Evolutionary conservation across 2,113 vertebrate species (phyloP).

Genomic region (Plestiodon gilberti): DNA sequence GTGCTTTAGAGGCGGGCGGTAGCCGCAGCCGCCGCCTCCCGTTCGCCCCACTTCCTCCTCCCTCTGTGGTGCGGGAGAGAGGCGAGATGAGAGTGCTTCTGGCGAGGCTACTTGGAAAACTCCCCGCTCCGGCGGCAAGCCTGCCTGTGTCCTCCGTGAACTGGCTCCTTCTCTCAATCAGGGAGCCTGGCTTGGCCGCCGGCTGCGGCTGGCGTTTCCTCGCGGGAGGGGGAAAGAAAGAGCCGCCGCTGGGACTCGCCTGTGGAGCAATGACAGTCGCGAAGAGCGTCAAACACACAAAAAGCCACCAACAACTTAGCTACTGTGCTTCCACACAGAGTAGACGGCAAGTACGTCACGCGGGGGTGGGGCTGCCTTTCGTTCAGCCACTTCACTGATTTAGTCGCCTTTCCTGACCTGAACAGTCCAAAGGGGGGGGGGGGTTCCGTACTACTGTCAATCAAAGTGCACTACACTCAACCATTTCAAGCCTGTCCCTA

Average conservation of each 20-base stretch:
- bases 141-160: slow-evolving; percentile 3
- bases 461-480: not conserved
- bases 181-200: slow-evolving; percentile 49
- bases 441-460: not conserved
- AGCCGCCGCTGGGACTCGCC: slow-evolving; percentile 55
- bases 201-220: slow-evolving; percentile 36
- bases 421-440: too few relatives aligned
- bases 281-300: not conserved
- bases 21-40: not conserved
- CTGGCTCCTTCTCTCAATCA: slow-evolving; percentile 65
- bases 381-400: not conserved
- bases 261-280: slow-evolving; percentile 66
- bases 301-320: slow-evolving; percentile 2
- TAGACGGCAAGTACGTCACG: not conserved
- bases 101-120: slow-evolving; percentile 29
- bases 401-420: too few relatives aligned
- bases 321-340: slow-evolving; percentile 58
- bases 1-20: not conserved
- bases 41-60: slow-evolving; percentile 54
- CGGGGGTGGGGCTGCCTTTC: not conserved
- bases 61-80: not conserved
- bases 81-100: not conserved
- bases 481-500: not conserved
- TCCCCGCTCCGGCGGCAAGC: slow-evolving; percentile 34
- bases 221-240: not conserved